Percentiles rank a stretch among this genome's conserved stretches.
These are phyloP conservation scores for Meloidogyne chitwoodi DNA, from an alignment of 1,140 invertebrate genomes.

Conservation along the genomic window DNA sequence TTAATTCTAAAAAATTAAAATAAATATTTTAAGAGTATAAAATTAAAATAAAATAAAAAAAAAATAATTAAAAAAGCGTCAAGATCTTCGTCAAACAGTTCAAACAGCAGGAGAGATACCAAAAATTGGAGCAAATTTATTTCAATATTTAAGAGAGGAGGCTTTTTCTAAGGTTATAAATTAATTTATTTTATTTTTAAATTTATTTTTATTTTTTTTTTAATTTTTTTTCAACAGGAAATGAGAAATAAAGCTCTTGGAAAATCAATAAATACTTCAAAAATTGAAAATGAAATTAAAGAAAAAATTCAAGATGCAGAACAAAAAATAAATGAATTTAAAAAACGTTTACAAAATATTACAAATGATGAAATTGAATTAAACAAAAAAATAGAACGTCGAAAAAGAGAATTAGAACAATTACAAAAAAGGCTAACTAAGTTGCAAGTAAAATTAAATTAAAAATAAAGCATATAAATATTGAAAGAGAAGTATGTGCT, in stretches of 20 bases:
- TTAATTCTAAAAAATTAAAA: no score
- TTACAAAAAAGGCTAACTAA: slow-evolving; percentile 81
- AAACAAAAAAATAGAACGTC: slow-evolving; percentile 84
- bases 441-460: slow-evolving; percentile 71
- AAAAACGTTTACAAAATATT: slow-evolving; percentile 75
- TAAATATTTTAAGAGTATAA: no score
- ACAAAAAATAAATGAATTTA: slow-evolving; percentile 21
- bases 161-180: slow-evolving; percentile 71
- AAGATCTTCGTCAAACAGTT: slow-evolving; percentile 79
- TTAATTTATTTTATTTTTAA: slow-evolving; percentile 34
- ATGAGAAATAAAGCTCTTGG: slow-evolving; percentile 35
- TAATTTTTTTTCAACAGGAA: no score
- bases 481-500: background rate
- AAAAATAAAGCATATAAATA: background rate
- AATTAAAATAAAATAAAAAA: no score
- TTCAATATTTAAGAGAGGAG: slow-evolving; percentile 85
- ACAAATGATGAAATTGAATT: slow-evolving; percentile 78
- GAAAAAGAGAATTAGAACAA: slow-evolving; percentile 79
- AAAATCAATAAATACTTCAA: slow-evolving; percentile 54
- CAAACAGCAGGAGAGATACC: slow-evolving; percentile 84
- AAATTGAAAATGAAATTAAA: slow-evolving; percentile 36
- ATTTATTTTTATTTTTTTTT: no score
- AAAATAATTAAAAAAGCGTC: slow-evolving; percentile 61
- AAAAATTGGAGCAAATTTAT: slow-evolving; percentile 78
- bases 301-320: slow-evolving; percentile 26